Base-by-base conservation (phyloP, 1,140 invertebrate genomes). In the Microvelia longipes region DNA sequence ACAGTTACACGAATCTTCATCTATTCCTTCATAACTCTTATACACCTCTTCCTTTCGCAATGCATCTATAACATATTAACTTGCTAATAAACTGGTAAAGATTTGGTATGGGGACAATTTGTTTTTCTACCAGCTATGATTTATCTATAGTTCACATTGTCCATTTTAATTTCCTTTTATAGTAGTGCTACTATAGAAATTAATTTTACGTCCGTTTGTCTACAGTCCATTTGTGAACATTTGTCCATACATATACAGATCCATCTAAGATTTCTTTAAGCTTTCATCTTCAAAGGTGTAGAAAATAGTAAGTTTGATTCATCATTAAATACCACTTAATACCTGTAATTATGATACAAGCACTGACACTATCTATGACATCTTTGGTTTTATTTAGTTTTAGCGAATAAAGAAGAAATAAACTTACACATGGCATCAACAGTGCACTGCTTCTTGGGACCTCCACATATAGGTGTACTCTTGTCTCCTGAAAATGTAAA, bases 1-100 rank as follows among this genome's bases (percentile, higher is more conserved):
- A 74, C 87, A 88, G 72, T 84, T 82, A 74, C 86, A 87, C 27
- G n/a, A n/a, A 65, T 27, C 63, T 65, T 27, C 63, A 2, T 65
- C 63, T 65, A 24, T 5, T 13, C 63, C 26, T 11, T 65, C 26
- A 11, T 65, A 24, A 65, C 26, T 27, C n/a, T 65, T 24, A 24
- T 13, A 5, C 24, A 65, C 26, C 24, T 24, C 26, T 24, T 65
- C 63, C 24, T 65, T 65, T 11, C 26, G n/a, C 24, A 65, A 11
- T 13, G 2, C 63, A n/a, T 27, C 63, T 65, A 65, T 13, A 60
- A 60, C 13, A 60, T n/a, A 13, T 13, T 13, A 60, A 13, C n/a
- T 13, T 60, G 13, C n/a, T 13, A 13, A 13, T n/a, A 60, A 60
- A 60, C n/a, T 60, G 13, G n/a, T 13, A n/a, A 60, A 60, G n/a